Evolutionary conservation across 2,113 vertebrate genomes (phyloP).

Genomic region (Corvus hawaiiensis): DNA sequence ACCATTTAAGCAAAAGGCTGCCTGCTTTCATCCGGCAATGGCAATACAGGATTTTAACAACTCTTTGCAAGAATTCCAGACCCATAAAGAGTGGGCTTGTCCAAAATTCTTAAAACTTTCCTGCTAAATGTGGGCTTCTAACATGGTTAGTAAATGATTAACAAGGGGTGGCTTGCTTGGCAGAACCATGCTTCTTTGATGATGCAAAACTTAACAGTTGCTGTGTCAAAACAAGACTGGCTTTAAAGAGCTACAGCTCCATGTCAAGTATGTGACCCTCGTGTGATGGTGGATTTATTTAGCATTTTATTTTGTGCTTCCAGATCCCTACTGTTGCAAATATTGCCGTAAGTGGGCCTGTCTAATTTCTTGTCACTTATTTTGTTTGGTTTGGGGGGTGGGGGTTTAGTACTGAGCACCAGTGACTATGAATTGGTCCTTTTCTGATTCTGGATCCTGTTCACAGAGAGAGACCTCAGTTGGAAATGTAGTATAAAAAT

Average conservation of each 20-base stretch:
- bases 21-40: background rate
- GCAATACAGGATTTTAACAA: background rate
- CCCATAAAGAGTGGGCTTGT: background rate
- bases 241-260: background rate
- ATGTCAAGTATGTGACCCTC: background rate
- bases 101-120: background rate
- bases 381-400: background rate
- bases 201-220: background rate
- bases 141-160: background rate
- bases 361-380: background rate
- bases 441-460: constrained; percentile 27
- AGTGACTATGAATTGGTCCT: constrained; percentile 46
- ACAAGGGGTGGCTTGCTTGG: background rate
- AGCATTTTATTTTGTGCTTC: constrained; percentile 31
- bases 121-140: background rate
- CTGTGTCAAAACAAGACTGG: background rate
- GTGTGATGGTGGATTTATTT: background rate
- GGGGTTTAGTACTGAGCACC: constrained; percentile 62
- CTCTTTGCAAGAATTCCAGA: background rate
- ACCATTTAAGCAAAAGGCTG: background rate
- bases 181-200: background rate
- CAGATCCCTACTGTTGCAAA: background rate
- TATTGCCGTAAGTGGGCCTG: background rate
- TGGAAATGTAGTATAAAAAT: constrained; percentile 77
- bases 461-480: constrained; percentile 13